Evolutionary conservation across 1,140 invertebrate genomes (phyloP).

Genomic region (Ips typographus): DNA sequence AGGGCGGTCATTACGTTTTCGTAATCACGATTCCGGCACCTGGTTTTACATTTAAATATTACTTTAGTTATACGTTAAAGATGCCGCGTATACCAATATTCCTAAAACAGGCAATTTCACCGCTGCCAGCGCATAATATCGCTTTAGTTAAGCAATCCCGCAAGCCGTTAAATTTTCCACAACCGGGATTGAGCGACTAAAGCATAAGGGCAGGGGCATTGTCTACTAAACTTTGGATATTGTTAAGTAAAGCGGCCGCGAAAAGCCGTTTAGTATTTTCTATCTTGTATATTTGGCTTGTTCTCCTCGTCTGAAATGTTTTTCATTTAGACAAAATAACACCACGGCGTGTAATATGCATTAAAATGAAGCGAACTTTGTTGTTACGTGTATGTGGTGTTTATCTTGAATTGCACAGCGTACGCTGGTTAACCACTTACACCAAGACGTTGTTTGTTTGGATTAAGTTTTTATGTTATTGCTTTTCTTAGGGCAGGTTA

Average conservation of each 20-base stretch:
- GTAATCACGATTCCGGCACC: no score
- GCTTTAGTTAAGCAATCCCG: slow-evolving; percentile 3
- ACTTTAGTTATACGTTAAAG: neutral
- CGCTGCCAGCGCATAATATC: neutral
- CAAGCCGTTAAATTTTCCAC: neutral
- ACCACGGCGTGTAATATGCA: slow-evolving; percentile 22
- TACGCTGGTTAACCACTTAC: neutral
- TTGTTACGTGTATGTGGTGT: slow-evolving; percentile 14
- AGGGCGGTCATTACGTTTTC: no score
- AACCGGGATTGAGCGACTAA: slow-evolving; percentile 3
- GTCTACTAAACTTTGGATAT: slow-evolving; percentile 5
- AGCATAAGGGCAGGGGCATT: neutral
- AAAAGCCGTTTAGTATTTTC: slow-evolving; percentile 1
- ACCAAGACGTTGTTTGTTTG: neutral
- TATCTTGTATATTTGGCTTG: neutral
- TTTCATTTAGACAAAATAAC: slow-evolving; percentile 16
- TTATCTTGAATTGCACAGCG: slow-evolving; percentile 8
- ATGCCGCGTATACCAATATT: neutral
- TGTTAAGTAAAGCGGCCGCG: slow-evolving; percentile 3
- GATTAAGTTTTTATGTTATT: neutral
- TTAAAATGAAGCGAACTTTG: slow-evolving; percentile 22
- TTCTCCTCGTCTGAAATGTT: slow-evolving; percentile 5
- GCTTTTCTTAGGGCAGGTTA: neutral
- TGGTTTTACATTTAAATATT: no score
- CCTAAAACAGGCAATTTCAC: neutral